Evolutionary conservation across 1,140 invertebrate genomes (phyloP).

Genomic region (Trachymyrmex cornetzi): DNA sequence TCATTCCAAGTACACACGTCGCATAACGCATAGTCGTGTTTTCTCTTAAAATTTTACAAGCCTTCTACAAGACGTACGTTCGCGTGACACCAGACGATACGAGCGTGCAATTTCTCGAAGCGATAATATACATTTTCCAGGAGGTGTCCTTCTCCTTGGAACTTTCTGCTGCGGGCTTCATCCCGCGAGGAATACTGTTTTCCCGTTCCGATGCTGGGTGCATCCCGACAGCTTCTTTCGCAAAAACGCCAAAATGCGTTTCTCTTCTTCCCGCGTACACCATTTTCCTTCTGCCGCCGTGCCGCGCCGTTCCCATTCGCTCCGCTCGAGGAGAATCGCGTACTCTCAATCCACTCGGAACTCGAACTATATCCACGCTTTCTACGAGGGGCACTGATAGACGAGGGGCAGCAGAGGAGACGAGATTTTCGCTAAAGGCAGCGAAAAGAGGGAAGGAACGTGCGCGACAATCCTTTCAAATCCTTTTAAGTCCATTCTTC

Average conservation of each 20-base stretch:
- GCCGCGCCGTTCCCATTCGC: background rate
- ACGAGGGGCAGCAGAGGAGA: background rate
- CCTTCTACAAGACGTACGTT: slow-evolving; percentile 15
- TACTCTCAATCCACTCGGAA: slow-evolving; percentile 69
- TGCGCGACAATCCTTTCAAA: slow-evolving; percentile 81
- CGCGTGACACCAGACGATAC: slow-evolving; percentile 39
- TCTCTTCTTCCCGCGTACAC: slow-evolving; percentile 17
- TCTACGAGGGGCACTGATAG: slow-evolving; percentile 28
- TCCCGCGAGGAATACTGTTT: slow-evolving; percentile 40
- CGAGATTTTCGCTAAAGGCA: slow-evolving; percentile 63
- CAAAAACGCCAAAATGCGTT: slow-evolving; percentile 65
- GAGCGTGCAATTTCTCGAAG: slow-evolving; percentile 55
- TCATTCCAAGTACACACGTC: slow-evolving; percentile 7
- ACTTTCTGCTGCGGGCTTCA: slow-evolving; percentile 54
- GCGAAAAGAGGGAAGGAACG: background rate
- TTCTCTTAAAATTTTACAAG: slow-evolving; percentile 47
- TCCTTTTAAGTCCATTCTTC: slow-evolving; percentile 81
- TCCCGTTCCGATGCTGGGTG: slow-evolving; percentile 1
- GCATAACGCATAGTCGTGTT: background rate
- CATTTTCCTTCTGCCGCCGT: background rate
- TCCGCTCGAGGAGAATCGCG: slow-evolving; percentile 18
- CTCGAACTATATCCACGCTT: slow-evolving; percentile 45
- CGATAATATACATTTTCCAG: slow-evolving; percentile 50
- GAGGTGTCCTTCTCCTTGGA: background rate
- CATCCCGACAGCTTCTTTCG: slow-evolving; percentile 6